A percentile compares a stretch with the other conserved stretches of the same genome.
Conservation (phyloP, 2,888 invertebrate species). For the Sericinus montela region DNA sequence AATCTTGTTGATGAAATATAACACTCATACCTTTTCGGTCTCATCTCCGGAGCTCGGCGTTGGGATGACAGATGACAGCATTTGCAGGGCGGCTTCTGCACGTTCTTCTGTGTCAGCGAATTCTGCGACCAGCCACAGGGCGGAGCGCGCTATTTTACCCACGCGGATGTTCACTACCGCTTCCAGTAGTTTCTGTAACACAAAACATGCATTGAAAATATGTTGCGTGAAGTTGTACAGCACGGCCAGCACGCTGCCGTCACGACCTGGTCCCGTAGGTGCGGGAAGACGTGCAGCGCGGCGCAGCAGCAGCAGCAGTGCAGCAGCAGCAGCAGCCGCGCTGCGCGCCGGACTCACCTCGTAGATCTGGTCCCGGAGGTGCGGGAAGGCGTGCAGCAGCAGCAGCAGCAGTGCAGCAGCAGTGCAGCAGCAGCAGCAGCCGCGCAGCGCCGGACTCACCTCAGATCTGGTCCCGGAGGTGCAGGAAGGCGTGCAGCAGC, state of each 20-base stretch:
- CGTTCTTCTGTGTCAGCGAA: constrained; percentile 90
- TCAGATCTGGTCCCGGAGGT: too few species aligned
- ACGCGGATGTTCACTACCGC: constrained; percentile 92
- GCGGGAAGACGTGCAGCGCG: constrained; percentile 57
- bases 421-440: too few species aligned
- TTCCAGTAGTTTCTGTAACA: constrained; percentile 87
- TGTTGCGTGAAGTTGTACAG: too few species aligned
- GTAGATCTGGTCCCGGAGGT: too few species aligned
- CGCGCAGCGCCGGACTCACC: too few species aligned
- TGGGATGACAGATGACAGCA: constrained; percentile 74
- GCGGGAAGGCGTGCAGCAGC: too few species aligned
- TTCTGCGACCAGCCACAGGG: constrained; percentile 98
- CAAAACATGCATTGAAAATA: constrained; percentile 85
- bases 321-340: constrained; percentile 70
- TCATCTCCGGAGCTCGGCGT: constrained; percentile 21
- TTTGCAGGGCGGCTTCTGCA: constrained; percentile 88
- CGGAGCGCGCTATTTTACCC: constrained; percentile 94
- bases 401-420: too few species aligned
- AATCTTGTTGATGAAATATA: too few species aligned
- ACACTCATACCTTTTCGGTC: constrained; percentile 1
- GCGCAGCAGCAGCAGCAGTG: constrained; percentile 80
- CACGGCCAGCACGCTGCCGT: constrained; percentile 88
- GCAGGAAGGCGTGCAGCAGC: too few species aligned
- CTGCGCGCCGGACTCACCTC: constrained; percentile 67
- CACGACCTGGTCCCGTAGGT: constrained; percentile 52